phyloP scores from a whole-genome alignment of 2,113 vertebrate genomes.

The Nothobranchius kuhntae region DNA sequence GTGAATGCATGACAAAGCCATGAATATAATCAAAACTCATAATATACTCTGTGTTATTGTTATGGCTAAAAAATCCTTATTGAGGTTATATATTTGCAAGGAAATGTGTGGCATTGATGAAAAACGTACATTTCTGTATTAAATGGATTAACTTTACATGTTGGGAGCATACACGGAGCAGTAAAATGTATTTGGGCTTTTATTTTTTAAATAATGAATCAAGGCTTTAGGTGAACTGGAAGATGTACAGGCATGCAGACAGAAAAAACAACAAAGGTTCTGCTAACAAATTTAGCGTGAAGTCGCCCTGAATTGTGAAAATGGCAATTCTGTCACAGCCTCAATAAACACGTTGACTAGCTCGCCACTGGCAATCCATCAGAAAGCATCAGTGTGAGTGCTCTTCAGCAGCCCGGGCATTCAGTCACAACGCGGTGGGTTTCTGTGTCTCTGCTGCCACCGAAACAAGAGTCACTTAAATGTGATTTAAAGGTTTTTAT shows the following conservation, averaged over 20 bases:
- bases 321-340: constrained; percentile 34
- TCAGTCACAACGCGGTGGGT: constrained; percentile 23
- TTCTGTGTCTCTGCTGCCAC: constrained; percentile 26
- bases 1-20: constrained; percentile 78
- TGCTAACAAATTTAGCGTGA: background rate
- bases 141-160: constrained; percentile 21
- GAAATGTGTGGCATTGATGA: constrained; percentile 20
- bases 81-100: constrained; percentile 59
- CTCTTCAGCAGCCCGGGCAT: constrained; percentile 36
- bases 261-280: constrained; percentile 13
- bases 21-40: constrained; percentile 70
- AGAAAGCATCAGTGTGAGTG: constrained; percentile 41
- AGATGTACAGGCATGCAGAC: constrained; percentile 40
- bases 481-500: background rate
- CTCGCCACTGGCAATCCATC: constrained; percentile 42
- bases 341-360: constrained; percentile 31
- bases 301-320: constrained; percentile 43
- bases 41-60: constrained; percentile 72
- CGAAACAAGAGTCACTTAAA: constrained; percentile 6
- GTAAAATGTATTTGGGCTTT: constrained; percentile 8
- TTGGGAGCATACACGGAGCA: constrained; percentile 20
- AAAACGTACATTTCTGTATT: constrained; percentile 29
- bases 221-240: constrained; percentile 9
- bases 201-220: constrained; percentile 6
- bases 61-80: constrained; percentile 55